Conservation (phyloP, 2,888 invertebrate species). For the Caenorhabditis becei region DNA sequence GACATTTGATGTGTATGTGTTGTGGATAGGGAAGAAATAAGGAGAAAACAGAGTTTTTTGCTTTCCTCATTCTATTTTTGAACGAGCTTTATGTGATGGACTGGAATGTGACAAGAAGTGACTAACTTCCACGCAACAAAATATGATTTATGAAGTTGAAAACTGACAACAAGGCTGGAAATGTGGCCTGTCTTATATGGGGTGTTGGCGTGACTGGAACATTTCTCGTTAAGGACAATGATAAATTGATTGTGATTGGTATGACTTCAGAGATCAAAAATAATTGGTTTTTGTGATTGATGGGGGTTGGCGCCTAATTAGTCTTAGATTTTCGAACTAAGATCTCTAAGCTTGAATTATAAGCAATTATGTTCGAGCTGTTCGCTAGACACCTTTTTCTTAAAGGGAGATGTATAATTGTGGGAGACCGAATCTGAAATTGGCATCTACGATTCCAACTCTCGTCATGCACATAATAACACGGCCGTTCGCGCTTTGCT, state of each 20-base stretch:
- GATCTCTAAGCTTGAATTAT: neutral
- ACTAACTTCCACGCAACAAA: constrained; percentile 5
- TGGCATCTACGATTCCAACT: constrained; percentile 1
- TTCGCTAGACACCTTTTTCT: neutral
- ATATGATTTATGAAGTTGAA: constrained; percentile 15
- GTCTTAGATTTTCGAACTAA: neutral
- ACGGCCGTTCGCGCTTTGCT: neutral
- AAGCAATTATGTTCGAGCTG: neutral
- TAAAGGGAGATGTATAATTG: neutral
- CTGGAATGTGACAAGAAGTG: neutral
- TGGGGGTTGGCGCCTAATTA: no score
- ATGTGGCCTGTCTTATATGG: constrained; percentile 14
- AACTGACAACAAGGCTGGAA: constrained; percentile 12
- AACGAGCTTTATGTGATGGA: neutral
- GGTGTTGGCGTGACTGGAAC: constrained; percentile 58
- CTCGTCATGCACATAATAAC: neutral
- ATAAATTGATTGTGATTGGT: constrained; percentile 27
- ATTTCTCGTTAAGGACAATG: constrained; percentile 41
- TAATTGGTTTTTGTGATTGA: constrained; percentile 8
- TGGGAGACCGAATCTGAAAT: neutral
- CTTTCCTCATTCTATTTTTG: constrained; percentile 6
- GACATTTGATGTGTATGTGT: constrained; percentile 39
- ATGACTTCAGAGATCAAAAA: constrained; percentile 46
- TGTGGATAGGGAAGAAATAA: neutral
- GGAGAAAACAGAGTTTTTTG: constrained; percentile 7